phyloP scores from a whole-genome alignment of 1,140 invertebrate species.

The Hycleus phaleratus region DNA sequence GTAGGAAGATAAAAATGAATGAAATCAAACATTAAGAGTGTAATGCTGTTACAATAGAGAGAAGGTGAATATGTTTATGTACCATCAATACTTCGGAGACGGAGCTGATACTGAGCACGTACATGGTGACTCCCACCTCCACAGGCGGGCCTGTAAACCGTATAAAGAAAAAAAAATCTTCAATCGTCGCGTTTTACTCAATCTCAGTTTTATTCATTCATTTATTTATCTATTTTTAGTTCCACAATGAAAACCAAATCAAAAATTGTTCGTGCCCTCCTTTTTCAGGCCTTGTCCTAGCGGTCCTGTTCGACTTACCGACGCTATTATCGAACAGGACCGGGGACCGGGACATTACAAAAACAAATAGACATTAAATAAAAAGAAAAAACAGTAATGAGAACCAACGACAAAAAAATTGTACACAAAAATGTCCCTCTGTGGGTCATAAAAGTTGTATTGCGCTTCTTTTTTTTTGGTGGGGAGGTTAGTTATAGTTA shows the following conservation, averaged over 20 bases:
- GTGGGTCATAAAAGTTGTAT: too few relatives aligned
- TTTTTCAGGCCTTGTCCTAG: constrained; percentile 31
- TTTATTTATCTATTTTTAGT: too few relatives aligned
- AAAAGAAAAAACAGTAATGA: background rate
- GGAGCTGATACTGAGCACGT: constrained; percentile 96
- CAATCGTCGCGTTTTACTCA: background rate
- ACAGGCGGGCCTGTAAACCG: constrained; percentile 75
- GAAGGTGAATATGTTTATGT: constrained; percentile 31
- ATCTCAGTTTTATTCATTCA: too few relatives aligned
- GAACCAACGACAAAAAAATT: too few relatives aligned
- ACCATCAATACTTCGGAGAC: constrained; percentile 98
- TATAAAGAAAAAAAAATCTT: background rate
- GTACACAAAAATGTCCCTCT: constrained; percentile 4
- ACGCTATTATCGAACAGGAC: constrained; percentile 16
- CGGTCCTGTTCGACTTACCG: constrained; percentile 31
- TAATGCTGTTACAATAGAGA: background rate
- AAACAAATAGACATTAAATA: too few relatives aligned
- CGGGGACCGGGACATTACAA: constrained; percentile 31
- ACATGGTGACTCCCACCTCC: constrained; percentile 95
- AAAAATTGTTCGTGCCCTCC: constrained; percentile 40
- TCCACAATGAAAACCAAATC: constrained; percentile 32
- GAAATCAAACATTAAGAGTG: background rate
- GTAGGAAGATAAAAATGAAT: background rate
- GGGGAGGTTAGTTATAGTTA: too few relatives aligned
- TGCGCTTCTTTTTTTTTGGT: too few relatives aligned